phyloP scores from a whole-genome alignment of 2,113 vertebrate genomes.

The Paralichthys olivaceus region DNA sequence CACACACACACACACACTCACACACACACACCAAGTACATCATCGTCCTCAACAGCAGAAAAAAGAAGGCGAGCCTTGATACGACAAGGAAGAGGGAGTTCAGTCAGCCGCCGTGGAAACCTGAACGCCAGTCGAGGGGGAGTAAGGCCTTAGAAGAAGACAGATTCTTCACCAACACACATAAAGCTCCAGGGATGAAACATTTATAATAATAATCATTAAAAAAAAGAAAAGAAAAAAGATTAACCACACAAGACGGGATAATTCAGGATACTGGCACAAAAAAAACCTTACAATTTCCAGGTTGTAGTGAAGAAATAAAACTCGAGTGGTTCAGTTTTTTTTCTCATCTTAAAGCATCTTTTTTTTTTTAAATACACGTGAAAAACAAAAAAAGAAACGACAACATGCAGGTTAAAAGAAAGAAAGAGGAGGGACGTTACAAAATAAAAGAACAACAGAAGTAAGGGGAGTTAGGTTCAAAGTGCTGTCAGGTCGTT shows the following conservation, averaged over 20 bases:
- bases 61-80: conserved; percentile 78
- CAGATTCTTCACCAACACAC: conserved; percentile 71
- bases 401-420: conserved; percentile 65
- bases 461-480: conserved; percentile 21
- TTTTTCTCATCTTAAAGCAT: conserved; percentile 58
- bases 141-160: conserved; percentile 84
- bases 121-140: conserved; percentile 74
- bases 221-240: conserved; percentile 36
- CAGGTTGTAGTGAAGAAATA: conserved; percentile 43
- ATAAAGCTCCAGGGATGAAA: conserved; percentile 69
- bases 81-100: conserved; percentile 65
- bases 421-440: conserved; percentile 12
- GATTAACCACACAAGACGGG: conserved; percentile 19
- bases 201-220: conserved; percentile 1
- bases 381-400: conserved; percentile 39
- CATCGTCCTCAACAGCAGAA: conserved; percentile 81
- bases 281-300: conserved; percentile 56
- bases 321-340: conserved; percentile 70
- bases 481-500: conserved; percentile 80
- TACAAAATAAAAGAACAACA: conserved; percentile 19
- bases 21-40: conserved; percentile 32
- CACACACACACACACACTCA: conserved; percentile 1
- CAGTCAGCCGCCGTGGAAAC: conserved; percentile 82
- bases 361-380: conserved; percentile 53
- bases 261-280: conserved; percentile 54